A percentile compares a stretch with the other conserved stretches of the same genome.
Evolutionary conservation across 2,113 vertebrate species (phyloP).

Genomic region (Irena cyanogastra): DNA sequence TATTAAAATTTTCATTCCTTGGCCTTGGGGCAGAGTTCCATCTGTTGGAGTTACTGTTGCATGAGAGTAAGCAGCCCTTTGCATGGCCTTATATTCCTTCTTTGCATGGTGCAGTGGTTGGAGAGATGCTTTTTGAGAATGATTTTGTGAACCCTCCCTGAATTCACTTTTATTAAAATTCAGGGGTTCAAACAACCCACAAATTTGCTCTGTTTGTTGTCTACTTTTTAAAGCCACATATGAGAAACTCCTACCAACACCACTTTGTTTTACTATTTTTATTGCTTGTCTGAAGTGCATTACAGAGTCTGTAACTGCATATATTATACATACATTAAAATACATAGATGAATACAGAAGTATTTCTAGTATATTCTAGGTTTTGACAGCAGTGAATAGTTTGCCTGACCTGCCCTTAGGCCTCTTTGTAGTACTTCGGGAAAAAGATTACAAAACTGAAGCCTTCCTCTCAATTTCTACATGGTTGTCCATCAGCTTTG

Average conservation of each 20-base stretch:
- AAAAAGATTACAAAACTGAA: neutral
- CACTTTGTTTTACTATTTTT: neutral
- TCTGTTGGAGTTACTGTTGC: neutral
- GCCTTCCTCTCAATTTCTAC: neutral
- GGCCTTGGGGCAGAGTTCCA: neutral
- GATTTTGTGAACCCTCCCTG: neutral
- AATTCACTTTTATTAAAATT: neutral
- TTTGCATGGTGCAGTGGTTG: neutral
- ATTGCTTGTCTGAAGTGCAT: neutral
- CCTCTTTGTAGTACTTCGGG: neutral
- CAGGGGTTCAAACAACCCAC: neutral
- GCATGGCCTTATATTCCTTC: neutral
- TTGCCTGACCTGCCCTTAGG: neutral
- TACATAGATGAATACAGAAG: neutral
- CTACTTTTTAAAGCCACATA: neutral
- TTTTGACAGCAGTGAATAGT: neutral
- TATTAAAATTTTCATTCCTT: conserved; percentile 5
- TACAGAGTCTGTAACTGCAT: neutral
- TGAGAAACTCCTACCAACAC: neutral
- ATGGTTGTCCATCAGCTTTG: neutral
- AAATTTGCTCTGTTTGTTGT: neutral
- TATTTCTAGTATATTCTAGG: neutral
- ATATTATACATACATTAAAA: neutral
- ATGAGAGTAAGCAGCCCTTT: neutral
- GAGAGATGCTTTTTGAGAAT: neutral